Percentiles rank a stretch among this genome's conserved stretches.
These are phyloP conservation scores for Azorinus chamasolen DNA, from an alignment of 2,888 invertebrate genomes.

Conservation along the genomic window DNA sequence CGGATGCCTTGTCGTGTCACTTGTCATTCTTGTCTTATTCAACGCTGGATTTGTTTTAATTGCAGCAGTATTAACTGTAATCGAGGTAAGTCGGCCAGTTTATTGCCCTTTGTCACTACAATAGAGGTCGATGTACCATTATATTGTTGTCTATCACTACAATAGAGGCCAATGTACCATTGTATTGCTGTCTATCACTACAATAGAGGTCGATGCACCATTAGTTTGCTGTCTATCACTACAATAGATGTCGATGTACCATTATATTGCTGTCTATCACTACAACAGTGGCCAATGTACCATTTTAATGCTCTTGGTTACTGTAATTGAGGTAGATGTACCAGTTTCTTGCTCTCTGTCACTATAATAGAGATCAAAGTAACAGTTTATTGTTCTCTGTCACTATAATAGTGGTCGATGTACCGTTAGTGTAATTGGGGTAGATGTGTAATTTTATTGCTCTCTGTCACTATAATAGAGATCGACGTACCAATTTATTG, in stretches of 20 bases:
- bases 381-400: too few relatives aligned
- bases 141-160: too few relatives aligned
- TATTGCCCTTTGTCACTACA: neutral
- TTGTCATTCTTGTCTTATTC: slow-evolving; percentile 72
- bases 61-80: slow-evolving; percentile 69
- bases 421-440: too few relatives aligned
- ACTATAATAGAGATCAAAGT: neutral
- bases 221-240: too few relatives aligned
- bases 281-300: too few relatives aligned
- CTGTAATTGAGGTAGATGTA: slow-evolving; percentile 74
- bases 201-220: too few relatives aligned
- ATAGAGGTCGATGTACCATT: too few relatives aligned
- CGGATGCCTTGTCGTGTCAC: slow-evolving; percentile 73
- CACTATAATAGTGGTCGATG: too few relatives aligned
- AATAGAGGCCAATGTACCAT: slow-evolving; percentile 68
- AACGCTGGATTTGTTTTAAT: slow-evolving; percentile 74
- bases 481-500: too few relatives aligned
- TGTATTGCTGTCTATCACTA: neutral
- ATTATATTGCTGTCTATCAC: neutral
- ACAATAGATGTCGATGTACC: slow-evolving; percentile 72
- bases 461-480: too few relatives aligned
- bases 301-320: too few relatives aligned
- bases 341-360: neutral
- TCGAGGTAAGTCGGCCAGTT: slow-evolving; percentile 68
- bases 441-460: too few relatives aligned